Base-by-base conservation (phyloP, 2,113 vertebrate genomes). In the Dendrocopos noguchii region DNA sequence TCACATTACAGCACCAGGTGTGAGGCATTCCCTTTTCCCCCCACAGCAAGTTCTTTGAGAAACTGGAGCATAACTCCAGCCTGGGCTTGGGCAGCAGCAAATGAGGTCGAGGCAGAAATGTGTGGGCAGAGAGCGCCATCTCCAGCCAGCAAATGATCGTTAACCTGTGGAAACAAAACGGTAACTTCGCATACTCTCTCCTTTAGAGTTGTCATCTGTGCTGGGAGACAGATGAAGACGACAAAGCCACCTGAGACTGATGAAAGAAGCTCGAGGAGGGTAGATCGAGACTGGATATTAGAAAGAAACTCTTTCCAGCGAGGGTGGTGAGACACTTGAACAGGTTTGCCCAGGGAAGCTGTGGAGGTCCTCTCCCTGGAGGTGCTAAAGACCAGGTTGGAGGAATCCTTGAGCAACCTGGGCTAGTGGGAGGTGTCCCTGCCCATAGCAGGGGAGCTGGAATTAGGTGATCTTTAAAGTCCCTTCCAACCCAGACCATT, bases 91-190 rank as follows among this genome's bases (percentile, higher is more conserved):
- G 47, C 5, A 36, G 59, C 55, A 59, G 73, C 50, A 61, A 82
- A 25, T 4, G 47, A 1, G 1, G 73, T 34, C 1, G 2, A 46
- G 29, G 63, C 3, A 80, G 13, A 60, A 31, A 82, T 93, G 3
- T 71, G 34, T 50, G 70, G 34, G 59, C 82, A 80, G 66, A 82
- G 67, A 88, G 92, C 95, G 93, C 96, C 96, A 95, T 53, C 96
- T 97, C 53, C 75, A 78, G 88, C 16, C 61, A 12, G 13, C 21
- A 72, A 75, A 74, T 12, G 16, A 13, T 13, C 67, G 68, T 39
- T 76, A 52, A 36, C 25, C 33, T 4, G n/a, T 0, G 0, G n/a
- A 24, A 72, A 47, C 15, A 13, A 17, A 36, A 14, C 9, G 4
- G 6, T 44, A 44, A 44, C 42, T 44, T 44, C 6, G 42, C 42